Base-by-base conservation (phyloP, 2,888 invertebrate species). In the Acanthopleura granulata region DNA sequence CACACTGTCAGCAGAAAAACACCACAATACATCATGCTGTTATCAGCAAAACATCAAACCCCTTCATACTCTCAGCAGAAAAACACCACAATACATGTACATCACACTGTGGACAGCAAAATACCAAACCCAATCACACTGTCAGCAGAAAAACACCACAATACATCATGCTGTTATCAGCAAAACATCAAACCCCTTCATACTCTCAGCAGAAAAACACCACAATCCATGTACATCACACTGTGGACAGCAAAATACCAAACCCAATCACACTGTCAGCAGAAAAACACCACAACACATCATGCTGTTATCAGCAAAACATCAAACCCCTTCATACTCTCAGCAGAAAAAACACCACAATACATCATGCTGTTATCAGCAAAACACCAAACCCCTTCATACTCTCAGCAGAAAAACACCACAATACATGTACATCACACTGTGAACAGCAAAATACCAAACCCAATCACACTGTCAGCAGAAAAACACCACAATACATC, bases 171-270 rank as follows among this genome's bases (percentile, higher is more conserved):
- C n/a, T n/a, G n/a, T n/a, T n/a, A n/a, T n/a, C n/a, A n/a, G n/a
- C n/a, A n/a, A n/a, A n/a, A n/a, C n/a, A n/a, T n/a, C n/a, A n/a
- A n/a, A n/a, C n/a, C n/a, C n/a, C n/a, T n/a, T n/a, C n/a, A n/a
- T n/a, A n/a, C n/a, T 85, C 96, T 96, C 91, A 96, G 95, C 75
- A 96, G 93, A 89, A 94, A 94, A 84, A 94, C 93, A 81, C 96
- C 95, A 91, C n/a, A 97, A 97, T 84, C 96, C 91, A n/a, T n/a
- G n/a, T n/a, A n/a, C 91, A 92, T 91, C 76, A 40, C 77, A 29
- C 72, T 76, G 50, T 22, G 22, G 12, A 40, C 4, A 40, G 40
- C 3, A 40, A 40, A n/a, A n/a, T n/a, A n/a, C 96, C 95, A 91
- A 97, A 97, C 84, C 96, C 91, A 90, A 92, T 91, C 76, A 40